Percentiles rank a stretch among this genome's conserved stretches.
phyloP scores from a whole-genome alignment of 2,888 invertebrate genomes.

The Eupithecia abbreviata region DNA sequence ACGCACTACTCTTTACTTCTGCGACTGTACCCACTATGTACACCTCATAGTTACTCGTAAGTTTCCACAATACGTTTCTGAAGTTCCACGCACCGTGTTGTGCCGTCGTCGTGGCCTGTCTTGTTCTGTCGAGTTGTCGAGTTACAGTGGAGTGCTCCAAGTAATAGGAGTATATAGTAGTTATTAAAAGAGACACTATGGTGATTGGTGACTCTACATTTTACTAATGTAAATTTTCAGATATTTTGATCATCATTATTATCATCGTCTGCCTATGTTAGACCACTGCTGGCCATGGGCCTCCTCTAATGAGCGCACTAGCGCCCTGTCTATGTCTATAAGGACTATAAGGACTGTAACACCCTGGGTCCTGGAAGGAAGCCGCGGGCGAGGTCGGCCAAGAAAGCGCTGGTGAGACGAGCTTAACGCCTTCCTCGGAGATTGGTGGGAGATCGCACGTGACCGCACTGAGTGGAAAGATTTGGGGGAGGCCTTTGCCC shows the following conservation, averaged over 20 bases:
- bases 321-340: no score
- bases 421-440: no score
- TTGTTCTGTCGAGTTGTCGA: slow-evolving; percentile 28
- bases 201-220: neutral
- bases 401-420: no score
- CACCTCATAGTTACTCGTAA: slow-evolving; percentile 5
- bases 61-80: slow-evolving; percentile 32
- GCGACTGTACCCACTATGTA: slow-evolving; percentile 16
- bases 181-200: neutral
- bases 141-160: slow-evolving; percentile 17
- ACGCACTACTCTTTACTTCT: neutral
- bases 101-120: slow-evolving; percentile 25
- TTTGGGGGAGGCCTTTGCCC: no score
- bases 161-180: slow-evolving; percentile 2
- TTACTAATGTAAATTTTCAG: neutral
- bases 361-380: no score
- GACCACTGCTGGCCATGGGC: no score
- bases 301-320: no score
- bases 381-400: no score
- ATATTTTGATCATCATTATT: neutral
- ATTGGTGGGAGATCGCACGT: no score
- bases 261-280: no score
- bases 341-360: no score
- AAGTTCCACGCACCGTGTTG: slow-evolving; percentile 29
- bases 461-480: no score